These are phyloP conservation scores for Phaonia tiefii DNA, from an alignment of 2,888 invertebrate species.

Conservation along the genomic window DNA sequence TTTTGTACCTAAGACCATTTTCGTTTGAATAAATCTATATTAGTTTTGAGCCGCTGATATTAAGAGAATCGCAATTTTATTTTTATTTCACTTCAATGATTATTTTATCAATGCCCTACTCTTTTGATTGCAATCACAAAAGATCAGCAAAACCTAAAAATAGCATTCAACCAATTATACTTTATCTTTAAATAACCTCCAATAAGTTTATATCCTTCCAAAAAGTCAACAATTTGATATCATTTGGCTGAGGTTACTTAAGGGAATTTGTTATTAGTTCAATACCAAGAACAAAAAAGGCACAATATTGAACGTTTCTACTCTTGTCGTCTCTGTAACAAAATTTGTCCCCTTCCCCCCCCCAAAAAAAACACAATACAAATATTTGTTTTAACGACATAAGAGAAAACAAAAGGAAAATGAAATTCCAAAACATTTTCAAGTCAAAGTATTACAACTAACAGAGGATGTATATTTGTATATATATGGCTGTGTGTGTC, in stretches of 20 bases:
- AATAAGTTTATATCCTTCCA: not conserved
- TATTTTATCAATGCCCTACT: too few species aligned
- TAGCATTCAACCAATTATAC: conserved; percentile 38
- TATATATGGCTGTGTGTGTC: conserved; percentile 9
- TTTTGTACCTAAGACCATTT: too few species aligned
- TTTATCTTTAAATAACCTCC: conserved; percentile 57
- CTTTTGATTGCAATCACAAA: conserved; percentile 21
- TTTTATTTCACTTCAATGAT: too few species aligned
- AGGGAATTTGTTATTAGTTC: conserved; percentile 36
- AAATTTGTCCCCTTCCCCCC: too few species aligned
- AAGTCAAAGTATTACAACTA: conserved; percentile 26
- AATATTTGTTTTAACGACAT: conserved; percentile 61
- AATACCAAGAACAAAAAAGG: conserved; percentile 13
- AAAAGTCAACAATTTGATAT: conserved; percentile 42
- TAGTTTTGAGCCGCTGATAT: too few species aligned
- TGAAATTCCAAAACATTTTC: conserved; percentile 11
- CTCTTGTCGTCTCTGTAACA: conserved; percentile 3
- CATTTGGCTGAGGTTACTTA: conserved; percentile 36
- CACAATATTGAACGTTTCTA: not conserved
- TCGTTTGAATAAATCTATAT: too few species aligned
- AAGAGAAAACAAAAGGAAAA: conserved; percentile 12
- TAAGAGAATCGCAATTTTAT: too few species aligned
- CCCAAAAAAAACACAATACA: conserved; percentile 16
- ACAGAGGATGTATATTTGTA: not conserved
- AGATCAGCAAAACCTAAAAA: conserved; percentile 27